Conservation (phyloP, 1,140 invertebrate species). For the Lethrus apterus region DNA sequence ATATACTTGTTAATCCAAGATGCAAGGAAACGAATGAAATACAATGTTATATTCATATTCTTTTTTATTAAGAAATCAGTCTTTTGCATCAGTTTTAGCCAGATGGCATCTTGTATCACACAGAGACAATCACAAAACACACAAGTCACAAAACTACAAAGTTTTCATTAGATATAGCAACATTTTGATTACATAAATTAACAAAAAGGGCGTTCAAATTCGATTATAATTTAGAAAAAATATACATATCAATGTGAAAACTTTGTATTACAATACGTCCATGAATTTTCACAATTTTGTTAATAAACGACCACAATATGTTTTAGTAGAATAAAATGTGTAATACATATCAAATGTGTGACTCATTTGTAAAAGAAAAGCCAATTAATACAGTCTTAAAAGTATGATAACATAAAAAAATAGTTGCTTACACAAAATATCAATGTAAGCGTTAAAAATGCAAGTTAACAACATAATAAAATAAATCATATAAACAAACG, state of each 20-base stretch:
- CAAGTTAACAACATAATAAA: slow-evolving; percentile 4
- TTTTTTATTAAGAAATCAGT: slow-evolving; percentile 40
- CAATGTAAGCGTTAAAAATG: background rate
- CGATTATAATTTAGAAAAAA: slow-evolving; percentile 13
- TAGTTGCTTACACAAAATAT: background rate
- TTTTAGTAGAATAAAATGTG: background rate
- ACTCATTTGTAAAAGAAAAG: no score
- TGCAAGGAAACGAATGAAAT: no score
- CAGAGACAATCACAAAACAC: slow-evolving; percentile 37
- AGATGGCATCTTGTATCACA: slow-evolving; percentile 36
- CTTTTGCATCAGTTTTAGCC: slow-evolving; percentile 37
- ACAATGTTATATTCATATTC: slow-evolving; percentile 17
- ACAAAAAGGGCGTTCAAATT: slow-evolving; percentile 19
- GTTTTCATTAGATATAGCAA: slow-evolving; percentile 14
- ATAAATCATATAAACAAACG: slow-evolving; percentile 10
- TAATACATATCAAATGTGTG: no score
- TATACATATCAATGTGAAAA: slow-evolving; percentile 15
- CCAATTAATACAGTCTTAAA: no score
- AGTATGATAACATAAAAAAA: no score
- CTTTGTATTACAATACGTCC: slow-evolving; percentile 19
- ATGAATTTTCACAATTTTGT: slow-evolving; percentile 17
- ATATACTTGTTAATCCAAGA: no score
- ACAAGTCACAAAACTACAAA: slow-evolving; percentile 29
- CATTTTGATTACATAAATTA: slow-evolving; percentile 13
- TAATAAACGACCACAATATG: background rate